phyloP scores from a whole-genome alignment of 2,797 vertebrate genomes.

The Hypotaenidia philippensis region DNA sequence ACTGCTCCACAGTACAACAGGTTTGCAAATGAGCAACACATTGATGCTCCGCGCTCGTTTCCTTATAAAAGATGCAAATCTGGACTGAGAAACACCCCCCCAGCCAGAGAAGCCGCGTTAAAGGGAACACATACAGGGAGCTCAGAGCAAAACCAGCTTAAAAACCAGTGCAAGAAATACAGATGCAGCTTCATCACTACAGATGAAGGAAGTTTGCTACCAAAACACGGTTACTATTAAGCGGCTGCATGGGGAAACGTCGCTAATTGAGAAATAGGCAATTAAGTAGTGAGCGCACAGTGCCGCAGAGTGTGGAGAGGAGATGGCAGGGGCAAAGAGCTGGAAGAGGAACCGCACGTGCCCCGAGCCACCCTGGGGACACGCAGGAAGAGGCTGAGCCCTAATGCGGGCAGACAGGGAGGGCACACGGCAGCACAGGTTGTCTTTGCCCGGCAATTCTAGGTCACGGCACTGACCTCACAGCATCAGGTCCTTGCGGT shows the following conservation, averaged over 20 bases:
- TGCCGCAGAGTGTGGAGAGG: neutral
- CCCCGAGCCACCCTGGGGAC: neutral
- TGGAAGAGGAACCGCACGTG: accelerated
- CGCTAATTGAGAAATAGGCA: neutral
- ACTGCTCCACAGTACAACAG: accelerated
- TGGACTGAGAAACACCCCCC: neutral
- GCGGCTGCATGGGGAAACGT: accelerated
- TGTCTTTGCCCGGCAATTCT: neutral
- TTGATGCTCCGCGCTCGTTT: neutral
- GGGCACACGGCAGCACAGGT: neutral
- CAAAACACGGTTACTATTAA: accelerated
- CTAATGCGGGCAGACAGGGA: neutral
- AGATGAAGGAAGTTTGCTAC: accelerated
- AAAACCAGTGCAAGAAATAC: neutral
- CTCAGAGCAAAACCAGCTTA: neutral
- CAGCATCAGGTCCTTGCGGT: accelerated
- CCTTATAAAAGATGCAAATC: neutral
- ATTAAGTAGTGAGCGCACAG: accelerated
- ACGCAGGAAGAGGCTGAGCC: neutral
- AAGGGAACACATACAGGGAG: neutral
- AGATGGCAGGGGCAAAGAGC: neutral
- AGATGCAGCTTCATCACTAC: accelerated
- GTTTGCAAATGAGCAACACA: neutral
- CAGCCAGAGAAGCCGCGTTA: accelerated
- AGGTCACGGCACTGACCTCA: neutral